phyloP scores from a whole-genome alignment of 1,140 invertebrate species.

The Sarcophaga bullata region DNA sequence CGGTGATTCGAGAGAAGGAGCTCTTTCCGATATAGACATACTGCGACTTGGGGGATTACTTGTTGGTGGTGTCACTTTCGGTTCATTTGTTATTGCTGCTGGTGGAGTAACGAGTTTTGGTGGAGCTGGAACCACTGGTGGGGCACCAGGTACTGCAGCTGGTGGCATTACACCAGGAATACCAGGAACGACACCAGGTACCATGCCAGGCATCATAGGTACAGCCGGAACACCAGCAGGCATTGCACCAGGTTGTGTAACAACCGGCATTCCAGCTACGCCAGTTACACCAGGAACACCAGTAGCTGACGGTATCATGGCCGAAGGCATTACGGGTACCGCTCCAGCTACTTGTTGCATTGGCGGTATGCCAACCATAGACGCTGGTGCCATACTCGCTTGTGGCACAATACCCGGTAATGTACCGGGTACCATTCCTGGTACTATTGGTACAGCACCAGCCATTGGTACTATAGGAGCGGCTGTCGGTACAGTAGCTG shows the following conservation, averaged over 20 bases:
- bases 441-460: slow-evolving; percentile 41
- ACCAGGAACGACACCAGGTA: slow-evolving; percentile 47
- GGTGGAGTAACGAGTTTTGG: slow-evolving; percentile 53
- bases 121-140: slow-evolving; percentile 40
- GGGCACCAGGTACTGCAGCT: slow-evolving; percentile 47
- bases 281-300: slow-evolving; percentile 44
- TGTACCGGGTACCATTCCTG: slow-evolving; percentile 43
- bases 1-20: slow-evolving; percentile 68
- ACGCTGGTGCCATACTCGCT: slow-evolving; percentile 35
- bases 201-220: slow-evolving; percentile 45
- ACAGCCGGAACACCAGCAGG: slow-evolving; percentile 46
- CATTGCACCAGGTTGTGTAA: slow-evolving; percentile 52
- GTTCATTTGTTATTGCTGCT: slow-evolving; percentile 53
- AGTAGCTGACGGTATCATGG: slow-evolving; percentile 46
- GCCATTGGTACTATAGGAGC: slow-evolving; percentile 35
- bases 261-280: slow-evolving; percentile 33
- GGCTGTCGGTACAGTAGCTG: slow-evolving; percentile 29
- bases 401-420: slow-evolving; percentile 46
- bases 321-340: slow-evolving; percentile 44
- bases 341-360: slow-evolving; percentile 44
- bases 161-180: slow-evolving; percentile 42
- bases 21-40: slow-evolving; percentile 64
- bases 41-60: slow-evolving; percentile 66
- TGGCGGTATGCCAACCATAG: slow-evolving; percentile 43
- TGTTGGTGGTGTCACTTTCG: slow-evolving; percentile 53